These are phyloP conservation scores for Phrynocephalus versicolor DNA, from an alignment of 2,113 vertebrate genomes.

Conservation along the genomic window DNA sequence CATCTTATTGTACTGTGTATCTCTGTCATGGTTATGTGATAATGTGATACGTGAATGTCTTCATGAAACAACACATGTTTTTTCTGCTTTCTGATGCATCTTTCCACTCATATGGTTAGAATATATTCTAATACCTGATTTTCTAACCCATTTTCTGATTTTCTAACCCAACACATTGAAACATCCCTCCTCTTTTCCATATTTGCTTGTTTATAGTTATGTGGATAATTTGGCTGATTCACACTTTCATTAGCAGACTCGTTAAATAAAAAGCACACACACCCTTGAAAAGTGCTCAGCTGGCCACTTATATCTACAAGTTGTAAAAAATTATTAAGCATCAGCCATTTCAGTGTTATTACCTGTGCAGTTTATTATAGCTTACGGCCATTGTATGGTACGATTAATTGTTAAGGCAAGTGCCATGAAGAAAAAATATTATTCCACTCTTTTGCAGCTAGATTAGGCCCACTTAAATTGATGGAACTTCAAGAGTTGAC, in stretches of 20 bases:
- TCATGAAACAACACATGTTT: background rate
- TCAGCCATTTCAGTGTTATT: slow-evolving; percentile 18
- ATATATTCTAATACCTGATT: too few relatives aligned
- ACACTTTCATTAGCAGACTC: slow-evolving; percentile 12
- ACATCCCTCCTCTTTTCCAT: slow-evolving; percentile 2
- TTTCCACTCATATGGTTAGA: background rate
- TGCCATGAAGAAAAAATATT: slow-evolving; percentile 1
- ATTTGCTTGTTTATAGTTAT: slow-evolving; percentile 8
- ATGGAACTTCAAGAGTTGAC: too few relatives aligned
- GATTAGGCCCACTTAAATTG: too few relatives aligned
- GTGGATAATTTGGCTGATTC: background rate
- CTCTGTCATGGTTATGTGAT: background rate
- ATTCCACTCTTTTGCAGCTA: background rate
- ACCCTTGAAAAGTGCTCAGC: background rate
- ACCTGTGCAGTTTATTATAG: slow-evolving; percentile 30
- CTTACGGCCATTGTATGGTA: background rate
- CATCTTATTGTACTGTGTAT: slow-evolving; percentile 16
- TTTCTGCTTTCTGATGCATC: background rate
- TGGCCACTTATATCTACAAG: background rate
- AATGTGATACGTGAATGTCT: too few relatives aligned
- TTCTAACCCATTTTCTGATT: background rate
- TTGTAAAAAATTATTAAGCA: slow-evolving; percentile 27
- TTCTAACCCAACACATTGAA: background rate
- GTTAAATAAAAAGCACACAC: slow-evolving; percentile 42
- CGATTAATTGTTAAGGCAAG: background rate